Conservation (phyloP, 2,888 invertebrate genomes). For the Halocaridina rubra region DNA sequence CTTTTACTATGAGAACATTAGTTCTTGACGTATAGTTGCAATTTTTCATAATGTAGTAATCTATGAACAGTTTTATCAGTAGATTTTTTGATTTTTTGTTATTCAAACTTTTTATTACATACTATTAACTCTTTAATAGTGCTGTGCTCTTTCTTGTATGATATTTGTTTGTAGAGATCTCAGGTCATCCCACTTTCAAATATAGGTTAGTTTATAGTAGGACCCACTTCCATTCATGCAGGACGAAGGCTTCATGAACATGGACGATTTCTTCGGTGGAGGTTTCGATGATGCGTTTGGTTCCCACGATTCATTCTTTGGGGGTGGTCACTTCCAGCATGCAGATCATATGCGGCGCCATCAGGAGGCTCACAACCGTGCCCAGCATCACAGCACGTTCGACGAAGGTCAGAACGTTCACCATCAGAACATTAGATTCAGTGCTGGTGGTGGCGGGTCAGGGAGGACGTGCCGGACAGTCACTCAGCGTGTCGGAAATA, state of each 20-base stretch:
- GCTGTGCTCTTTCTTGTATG: no score
- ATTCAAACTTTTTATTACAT: no score
- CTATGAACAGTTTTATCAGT: no score
- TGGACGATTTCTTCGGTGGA: constrained; percentile 64
- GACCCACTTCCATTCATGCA: constrained; percentile 22
- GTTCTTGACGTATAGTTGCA: no score
- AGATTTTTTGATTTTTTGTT: no score
- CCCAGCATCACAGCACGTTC: not conserved
- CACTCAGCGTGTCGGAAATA: constrained; percentile 67
- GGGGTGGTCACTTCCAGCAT: constrained; percentile 45
- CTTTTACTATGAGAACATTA: no score
- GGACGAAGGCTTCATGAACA: constrained; percentile 58
- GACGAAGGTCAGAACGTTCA: not conserved
- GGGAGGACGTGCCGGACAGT: constrained; percentile 66
- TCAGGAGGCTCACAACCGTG: constrained; percentile 18
- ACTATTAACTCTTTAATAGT: no score
- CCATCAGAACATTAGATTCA: not conserved
- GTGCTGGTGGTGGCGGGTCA: constrained; percentile 22
- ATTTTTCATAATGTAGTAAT: no score
- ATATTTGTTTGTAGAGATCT: no score
- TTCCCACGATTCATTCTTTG: constrained; percentile 60
- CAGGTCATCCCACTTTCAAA: no score
- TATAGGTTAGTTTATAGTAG: not conserved
- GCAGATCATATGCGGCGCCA: constrained; percentile 34
- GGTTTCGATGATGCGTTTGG: constrained; percentile 64